Evolutionary conservation across 2,888 invertebrate species (phyloP), one percentile per base, ranked within the genome.

Genomic region (Dasysyrphus tricinctus): DNA sequence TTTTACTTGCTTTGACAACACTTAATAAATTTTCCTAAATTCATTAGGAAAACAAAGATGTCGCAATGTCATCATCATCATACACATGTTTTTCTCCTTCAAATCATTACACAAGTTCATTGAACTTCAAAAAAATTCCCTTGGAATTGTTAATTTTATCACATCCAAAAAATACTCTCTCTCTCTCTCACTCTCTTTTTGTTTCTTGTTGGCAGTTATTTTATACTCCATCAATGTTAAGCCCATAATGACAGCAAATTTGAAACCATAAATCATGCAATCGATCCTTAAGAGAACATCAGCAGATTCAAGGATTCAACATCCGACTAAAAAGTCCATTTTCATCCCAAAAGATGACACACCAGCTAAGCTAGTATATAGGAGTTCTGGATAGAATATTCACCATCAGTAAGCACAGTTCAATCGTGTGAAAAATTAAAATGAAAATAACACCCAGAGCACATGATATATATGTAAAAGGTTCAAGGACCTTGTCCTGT

Each of bases 341-440:
- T 74, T 67, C 54, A 42, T 67, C 37, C 51, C 12, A 32, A 61
- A 47, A 14, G 59, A 80, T 59, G 74, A 80, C 72, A 70, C 67
- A n/a, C n/a, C n/a, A 49, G 67, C 59, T 8, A 51, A 67, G 39
- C 34, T 56, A 54, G 49, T 72, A 51, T 12, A 19, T 37, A 32
- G 16, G 16, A 34, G 51, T 24, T 12, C 16, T 24, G 16, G 5
- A n/a, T 34, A 14, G 16, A 56, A 29, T 24, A 63, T 47, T 9
- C 42, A 24, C 63, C 24, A 37, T 1, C 8, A 44, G 19, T 34
- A 34, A 67, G 49, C 49, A 67, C 49, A 67, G 65, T 67, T 67
- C 80, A 74, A 42, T 80, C 74, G 57, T 80, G 80, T 80, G 79
- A 72, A 65, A 79, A 79, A 79, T 79, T 79, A 65, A 61, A 65